Base-by-base conservation (phyloP, 2,797 vertebrate genomes). In the Tapera naevia region DNA sequence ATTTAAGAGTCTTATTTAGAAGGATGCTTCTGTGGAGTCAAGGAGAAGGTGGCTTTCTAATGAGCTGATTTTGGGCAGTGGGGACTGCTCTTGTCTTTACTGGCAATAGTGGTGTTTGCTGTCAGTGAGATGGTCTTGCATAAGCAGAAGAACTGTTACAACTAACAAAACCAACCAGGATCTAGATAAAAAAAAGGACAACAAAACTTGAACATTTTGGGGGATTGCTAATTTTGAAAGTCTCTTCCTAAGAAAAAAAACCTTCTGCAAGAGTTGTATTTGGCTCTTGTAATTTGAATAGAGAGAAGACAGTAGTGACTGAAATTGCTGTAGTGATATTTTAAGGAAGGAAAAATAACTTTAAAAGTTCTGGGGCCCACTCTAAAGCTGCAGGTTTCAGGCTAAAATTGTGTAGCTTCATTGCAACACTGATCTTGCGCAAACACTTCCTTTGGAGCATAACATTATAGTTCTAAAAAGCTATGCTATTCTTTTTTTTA, bases 291-390 rank as follows among this genome's bases (percentile, higher is more conserved):
- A 57, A 94, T 95, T 96, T 96, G 93, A 95, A 92, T 93, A 87
- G 17, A 91, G 74, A 80, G 33, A 88, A 94, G 94, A 96, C 95
- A 92, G 89, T 82, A 82, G 67, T 71, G 93, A 89, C 89, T 82
- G 90, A 96, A 94, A 90, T 94, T 79, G 89, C 66, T 8, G 3
- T 57, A 39, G 46, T 84, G 88, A 53, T 95, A 90, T 94, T 96
- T 95, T 96, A 92, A 92, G 95, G 88, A 95, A 95, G 92, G 83
- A 91, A 94, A 94, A 94, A 76, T 76, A 87, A 67, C 35, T 89
- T 78, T 60, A 48, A 92, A 67, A 80, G 32, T n/a, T 73, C 39
- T 76, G 51, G 66, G 84, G 88, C 91, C 89, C 54, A 45, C 58
- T 58, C 18, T 87, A 71, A 84, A 81, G 60, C 78, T 85, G 60